Percentiles rank a stretch among this genome's conserved stretches.
Conservation (phyloP, 2,113 vertebrate species). For the Aegypius monachus region DNA sequence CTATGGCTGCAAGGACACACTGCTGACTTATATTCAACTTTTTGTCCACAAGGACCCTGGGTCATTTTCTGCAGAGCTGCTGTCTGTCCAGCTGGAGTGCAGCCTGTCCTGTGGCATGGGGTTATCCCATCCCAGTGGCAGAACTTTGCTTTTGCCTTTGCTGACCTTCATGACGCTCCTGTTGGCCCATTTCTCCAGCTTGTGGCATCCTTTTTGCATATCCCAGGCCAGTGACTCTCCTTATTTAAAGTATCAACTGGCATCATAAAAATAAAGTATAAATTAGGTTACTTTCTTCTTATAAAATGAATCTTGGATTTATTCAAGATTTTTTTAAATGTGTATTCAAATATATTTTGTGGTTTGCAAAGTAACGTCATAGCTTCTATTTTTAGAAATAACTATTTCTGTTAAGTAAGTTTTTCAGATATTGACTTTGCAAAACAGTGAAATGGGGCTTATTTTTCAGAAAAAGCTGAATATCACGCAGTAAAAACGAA, state of each 20-base stretch:
- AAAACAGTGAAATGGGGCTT: not conserved
- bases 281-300: constrained; percentile 40
- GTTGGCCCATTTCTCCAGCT: not conserved
- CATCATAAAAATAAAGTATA: constrained; percentile 38
- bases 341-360: not conserved
- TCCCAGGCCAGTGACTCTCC: constrained; percentile 67
- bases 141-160: not conserved
- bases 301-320: constrained; percentile 23
- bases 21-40: not conserved
- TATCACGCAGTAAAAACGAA: not conserved
- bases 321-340: not conserved
- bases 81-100: not conserved
- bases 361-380: not conserved
- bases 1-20: not conserved
- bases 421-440: not conserved
- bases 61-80: not conserved
- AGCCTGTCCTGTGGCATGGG: not conserved
- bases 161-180: not conserved
- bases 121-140: not conserved
- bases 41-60: not conserved
- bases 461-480: not conserved
- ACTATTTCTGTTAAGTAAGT: not conserved
- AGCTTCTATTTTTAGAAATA: not conserved
- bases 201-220: constrained; percentile 23
- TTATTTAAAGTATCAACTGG: constrained; percentile 70